Percentiles rank a stretch among this genome's conserved stretches.
These are phyloP conservation scores for Serrognathus titanus DNA, from an alignment of 2,888 invertebrate species.

Conservation along the genomic window DNA sequence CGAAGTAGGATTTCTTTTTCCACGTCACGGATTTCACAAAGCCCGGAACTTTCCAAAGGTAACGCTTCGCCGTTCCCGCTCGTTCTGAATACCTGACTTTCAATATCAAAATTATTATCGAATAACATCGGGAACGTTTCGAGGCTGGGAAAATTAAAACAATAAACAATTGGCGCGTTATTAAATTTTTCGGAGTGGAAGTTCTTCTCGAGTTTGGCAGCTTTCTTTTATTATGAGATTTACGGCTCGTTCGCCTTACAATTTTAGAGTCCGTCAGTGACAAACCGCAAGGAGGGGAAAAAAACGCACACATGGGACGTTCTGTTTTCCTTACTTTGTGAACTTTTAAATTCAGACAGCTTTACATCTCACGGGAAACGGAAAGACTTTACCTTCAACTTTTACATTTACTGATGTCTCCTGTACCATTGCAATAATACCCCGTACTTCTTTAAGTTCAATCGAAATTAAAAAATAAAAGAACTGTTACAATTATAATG, in stretches of 20 bases:
- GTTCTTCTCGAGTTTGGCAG: background rate
- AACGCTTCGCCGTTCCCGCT: conserved; percentile 1
- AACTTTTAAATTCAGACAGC: conserved; percentile 32
- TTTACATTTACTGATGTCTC: conserved; percentile 9
- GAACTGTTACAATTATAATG: too few species aligned
- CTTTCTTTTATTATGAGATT: background rate
- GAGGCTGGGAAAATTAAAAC: background rate
- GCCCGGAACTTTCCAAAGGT: conserved; percentile 19
- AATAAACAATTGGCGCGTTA: background rate
- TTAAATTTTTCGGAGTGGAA: background rate
- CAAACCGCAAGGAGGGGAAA: conserved; percentile 16
- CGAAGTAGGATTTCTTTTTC: conserved; percentile 27
- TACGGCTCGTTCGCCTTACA: background rate
- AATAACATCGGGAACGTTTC: background rate
- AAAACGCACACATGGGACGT: conserved; percentile 22
- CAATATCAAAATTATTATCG: background rate
- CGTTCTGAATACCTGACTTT: conserved; percentile 2
- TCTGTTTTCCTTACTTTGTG: conserved; percentile 14
- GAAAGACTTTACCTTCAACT: conserved; percentile 4
- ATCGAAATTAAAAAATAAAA: too few species aligned
- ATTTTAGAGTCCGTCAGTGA: conserved; percentile 18
- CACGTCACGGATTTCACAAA: conserved; percentile 22
- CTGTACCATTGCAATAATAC: too few species aligned
- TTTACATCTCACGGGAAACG: conserved; percentile 22
- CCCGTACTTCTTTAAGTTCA: too few species aligned